Evolutionary conservation across 2,113 vertebrate genomes (phyloP).

Genomic region (Ophthalmolycus amberensis): DNA sequence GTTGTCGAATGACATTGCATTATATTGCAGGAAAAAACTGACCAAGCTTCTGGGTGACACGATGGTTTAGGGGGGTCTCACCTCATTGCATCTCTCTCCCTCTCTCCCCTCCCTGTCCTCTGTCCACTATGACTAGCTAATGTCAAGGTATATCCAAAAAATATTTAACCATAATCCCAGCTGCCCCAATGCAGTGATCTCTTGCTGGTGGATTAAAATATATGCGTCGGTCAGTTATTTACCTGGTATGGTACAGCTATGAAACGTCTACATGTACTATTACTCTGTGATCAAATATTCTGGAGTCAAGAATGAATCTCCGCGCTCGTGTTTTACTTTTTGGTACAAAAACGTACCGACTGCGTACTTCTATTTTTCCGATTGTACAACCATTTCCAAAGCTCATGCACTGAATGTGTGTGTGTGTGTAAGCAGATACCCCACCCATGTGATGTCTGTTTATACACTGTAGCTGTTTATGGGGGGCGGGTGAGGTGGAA

Average conservation of each 20-base stretch:
- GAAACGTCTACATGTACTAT: background rate
- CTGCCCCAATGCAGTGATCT: too few species aligned
- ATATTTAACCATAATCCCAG: too few species aligned
- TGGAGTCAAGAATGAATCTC: background rate
- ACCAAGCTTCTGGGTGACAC: background rate
- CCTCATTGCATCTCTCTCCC: background rate
- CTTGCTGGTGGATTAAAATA: background rate
- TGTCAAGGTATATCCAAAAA: too few species aligned
- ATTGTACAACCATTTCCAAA: background rate
- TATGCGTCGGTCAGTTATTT: background rate
- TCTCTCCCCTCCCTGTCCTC: background rate
- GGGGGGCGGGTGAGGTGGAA: conserved; percentile 32
- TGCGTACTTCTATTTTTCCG: background rate
- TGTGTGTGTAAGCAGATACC: conserved; percentile 38
- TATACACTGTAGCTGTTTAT: conserved; percentile 39
- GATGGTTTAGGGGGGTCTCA: background rate
- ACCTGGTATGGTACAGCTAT: background rate
- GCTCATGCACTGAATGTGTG: background rate
- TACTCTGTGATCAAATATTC: background rate
- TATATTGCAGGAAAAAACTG: background rate
- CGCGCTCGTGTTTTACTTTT: background rate
- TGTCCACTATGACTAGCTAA: background rate
- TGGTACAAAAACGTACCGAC: background rate
- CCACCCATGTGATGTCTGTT: conserved; percentile 41
- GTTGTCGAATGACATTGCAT: background rate